These are phyloP conservation scores for Holocentrus rufus DNA, from an alignment of 2,797 vertebrate genomes.

Conservation along the genomic window DNA sequence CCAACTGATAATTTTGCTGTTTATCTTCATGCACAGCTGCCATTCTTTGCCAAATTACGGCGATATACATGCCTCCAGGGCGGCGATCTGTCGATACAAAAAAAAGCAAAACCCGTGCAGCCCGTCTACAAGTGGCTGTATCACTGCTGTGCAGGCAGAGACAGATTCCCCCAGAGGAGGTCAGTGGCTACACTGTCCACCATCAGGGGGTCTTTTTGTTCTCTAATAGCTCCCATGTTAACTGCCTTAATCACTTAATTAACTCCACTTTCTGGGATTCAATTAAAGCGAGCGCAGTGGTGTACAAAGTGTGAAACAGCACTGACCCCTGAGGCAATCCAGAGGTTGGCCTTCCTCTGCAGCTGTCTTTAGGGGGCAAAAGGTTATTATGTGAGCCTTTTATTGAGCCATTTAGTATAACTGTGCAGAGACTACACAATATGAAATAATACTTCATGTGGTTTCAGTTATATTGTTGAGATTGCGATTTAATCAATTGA, in stretches of 20 bases:
- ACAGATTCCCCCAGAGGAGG: constrained; percentile 46
- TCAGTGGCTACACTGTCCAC: constrained; percentile 46
- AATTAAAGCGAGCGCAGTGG: constrained; percentile 68
- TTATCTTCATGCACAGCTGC: not conserved
- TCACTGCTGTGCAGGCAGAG: constrained; percentile 20
- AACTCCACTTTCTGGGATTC: constrained; percentile 69
- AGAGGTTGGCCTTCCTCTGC: constrained; percentile 14
- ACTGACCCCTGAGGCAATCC: constrained; percentile 57
- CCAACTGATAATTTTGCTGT: not conserved
- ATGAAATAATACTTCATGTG: constrained; percentile 14
- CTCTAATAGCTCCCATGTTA: constrained; percentile 57
- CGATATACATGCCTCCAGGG: not conserved
- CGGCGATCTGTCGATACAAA: not conserved
- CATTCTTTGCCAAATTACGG: not conserved
- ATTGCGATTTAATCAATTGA: constrained; percentile 24
- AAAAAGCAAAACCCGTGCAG: not conserved
- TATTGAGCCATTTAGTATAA: constrained; percentile 13
- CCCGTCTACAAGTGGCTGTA: not conserved
- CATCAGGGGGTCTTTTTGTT: constrained; percentile 58
- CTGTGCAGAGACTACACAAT: not conserved
- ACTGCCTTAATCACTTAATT: constrained; percentile 74
- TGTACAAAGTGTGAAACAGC: constrained; percentile 48
- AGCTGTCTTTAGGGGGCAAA: constrained; percentile 36
- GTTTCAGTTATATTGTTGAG: constrained; percentile 29
- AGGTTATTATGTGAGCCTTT: constrained; percentile 39